Evolutionary conservation across 2,888 invertebrate species (phyloP), one percentile per base, ranked within the genome.

Genomic region (Bugulina stolonifera): DNA sequence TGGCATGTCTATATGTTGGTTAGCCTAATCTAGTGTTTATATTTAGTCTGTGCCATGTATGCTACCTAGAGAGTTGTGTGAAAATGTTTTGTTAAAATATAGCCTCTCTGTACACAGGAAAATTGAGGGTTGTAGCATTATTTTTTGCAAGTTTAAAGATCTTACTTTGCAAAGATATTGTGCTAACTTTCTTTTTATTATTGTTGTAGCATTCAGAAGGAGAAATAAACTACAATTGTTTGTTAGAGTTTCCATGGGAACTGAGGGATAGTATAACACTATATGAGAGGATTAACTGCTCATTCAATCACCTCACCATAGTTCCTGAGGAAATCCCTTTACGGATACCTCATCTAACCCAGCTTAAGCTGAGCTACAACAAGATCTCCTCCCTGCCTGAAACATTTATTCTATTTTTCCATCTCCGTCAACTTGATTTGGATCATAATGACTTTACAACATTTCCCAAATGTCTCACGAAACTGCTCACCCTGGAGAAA

Each of bases 361-460:
- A 78, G 73, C 74, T 84, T 1, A 80, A 84, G 74, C 76, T 84
- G 29, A 81, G 81, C 71, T 77, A 83, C 75, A 84, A 84, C 74
- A 77, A 78, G 43, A 74, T 84, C 10, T 73, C 76, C n/a, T 69
- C 69, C 0, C 75, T 84, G 22, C 84, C 84, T 1, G 79, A 82
- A 35, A 83, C 81, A 72, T 80, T 84, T 72, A 81, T 81, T 1
- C 78, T 83, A 10, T 76, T 83, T 34, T 82, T 83, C 75, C 84
- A 84, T 74, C 73, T 84, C 43, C 75, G 78, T 71, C 79, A 80
- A 0, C 73, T 84, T 0, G 72, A 81, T 10, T 71, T 84, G 1
- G 76, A 78, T 32, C 79, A 82, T 76, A 84, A 84, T 75, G 75
- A 73, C 35, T 76, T 84, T 1, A 75, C 75, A 72, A 70, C 73